Conservation (phyloP, 2,113 vertebrate species). For the Cyanocitta stelleri region DNA sequence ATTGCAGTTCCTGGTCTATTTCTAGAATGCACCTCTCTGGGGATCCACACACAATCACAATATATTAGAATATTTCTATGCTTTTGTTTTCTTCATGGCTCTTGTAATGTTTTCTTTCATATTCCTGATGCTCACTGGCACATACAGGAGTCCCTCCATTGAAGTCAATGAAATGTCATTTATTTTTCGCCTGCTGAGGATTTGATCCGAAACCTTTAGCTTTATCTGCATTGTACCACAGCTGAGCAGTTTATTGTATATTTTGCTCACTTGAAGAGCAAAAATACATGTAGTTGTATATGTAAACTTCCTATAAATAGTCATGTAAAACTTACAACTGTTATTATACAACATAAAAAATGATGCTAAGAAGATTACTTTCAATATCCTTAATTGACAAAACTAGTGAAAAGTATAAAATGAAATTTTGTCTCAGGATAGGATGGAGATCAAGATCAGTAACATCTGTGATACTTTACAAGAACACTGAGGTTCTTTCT, state of each 20-base stretch:
- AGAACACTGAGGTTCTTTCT: neutral
- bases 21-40: constrained; percentile 15
- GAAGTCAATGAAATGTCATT: neutral
- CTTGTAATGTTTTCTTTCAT: neutral
- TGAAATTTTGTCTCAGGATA: neutral
- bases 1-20: constrained; percentile 33
- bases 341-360: neutral
- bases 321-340: neutral
- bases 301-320: neutral
- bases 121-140: neutral
- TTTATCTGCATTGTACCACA: neutral
- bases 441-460: neutral
- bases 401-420: neutral
- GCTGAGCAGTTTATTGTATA: neutral
- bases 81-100: constrained; percentile 21
- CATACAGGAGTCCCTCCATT: neutral
- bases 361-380: neutral
- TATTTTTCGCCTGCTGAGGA: neutral
- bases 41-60: neutral
- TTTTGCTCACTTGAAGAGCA: neutral
- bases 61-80: constrained; percentile 21
- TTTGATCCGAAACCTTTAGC: neutral
- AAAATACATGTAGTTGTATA: neutral
- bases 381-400: neutral
- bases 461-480: neutral